Base-by-base conservation (phyloP, 2,888 invertebrate genomes). In the Hyposoter dolosus region DNA sequence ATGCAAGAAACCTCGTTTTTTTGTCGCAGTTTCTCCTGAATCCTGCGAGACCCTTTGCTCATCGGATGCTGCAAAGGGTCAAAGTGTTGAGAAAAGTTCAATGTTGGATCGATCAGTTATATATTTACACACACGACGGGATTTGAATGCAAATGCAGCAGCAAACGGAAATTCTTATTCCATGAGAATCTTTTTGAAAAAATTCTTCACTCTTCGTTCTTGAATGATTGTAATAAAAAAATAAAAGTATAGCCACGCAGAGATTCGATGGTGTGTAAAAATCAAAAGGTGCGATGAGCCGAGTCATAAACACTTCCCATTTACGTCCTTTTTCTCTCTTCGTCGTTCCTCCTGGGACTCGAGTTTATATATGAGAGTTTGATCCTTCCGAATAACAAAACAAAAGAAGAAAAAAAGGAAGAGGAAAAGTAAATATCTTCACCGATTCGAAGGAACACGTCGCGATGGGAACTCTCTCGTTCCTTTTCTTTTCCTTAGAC, bases 401-500 rank as follows among this genome's bases (percentile, higher is more conserved):
- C 35, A 35, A 35, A 4, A 35, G 12, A 6, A 75, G 23, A 23
- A 7, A 63, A 71, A 56, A 65, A 28, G 72, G 65, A 47, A 50
- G 45, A n/a, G 23, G 53, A 81, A 84, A 81, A 76, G 53, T 72
- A 77, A 81, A 84, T 77, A 76, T 84, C 79, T 66, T 47, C 43
- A 19, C 32, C 63, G 79, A 63, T 77, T n/a, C 69, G 47, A 65
- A 50, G 47, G 45, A 53, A 69, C 12, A 53, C 35, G 28, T 28
- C 1, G 28, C 28, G 50, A 56, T 68, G 76, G 50, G 47, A 76
- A 69, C 45, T 47, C 43, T 69, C 71, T 23, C 43, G 7, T n/a
- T 65, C 12, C 15, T 23, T 28, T 50, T 32, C 35, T 40, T 40
- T 53, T 32, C 19, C 40, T 53, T 7, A 3, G 7, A 32, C 68